These are phyloP conservation scores for Leptinotarsa defecta DNA, from an alignment of 1,140 invertebrate species.

Conservation along the genomic window DNA sequence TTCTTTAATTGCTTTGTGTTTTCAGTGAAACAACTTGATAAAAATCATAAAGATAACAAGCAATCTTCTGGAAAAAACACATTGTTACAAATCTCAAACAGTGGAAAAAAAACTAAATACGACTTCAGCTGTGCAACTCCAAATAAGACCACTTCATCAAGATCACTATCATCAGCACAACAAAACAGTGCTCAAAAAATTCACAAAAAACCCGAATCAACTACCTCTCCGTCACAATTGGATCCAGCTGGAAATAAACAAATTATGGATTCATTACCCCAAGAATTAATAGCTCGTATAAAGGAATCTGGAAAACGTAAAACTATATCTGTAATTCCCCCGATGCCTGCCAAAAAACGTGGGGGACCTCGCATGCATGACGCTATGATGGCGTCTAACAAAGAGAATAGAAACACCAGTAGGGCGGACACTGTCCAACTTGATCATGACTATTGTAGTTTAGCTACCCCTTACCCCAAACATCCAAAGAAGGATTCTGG, in stretches of 20 bases:
- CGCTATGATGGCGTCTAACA: background rate
- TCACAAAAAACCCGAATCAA: constrained; percentile 18
- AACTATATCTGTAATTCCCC: constrained; percentile 48
- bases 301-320: constrained; percentile 50
- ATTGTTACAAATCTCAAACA: background rate
- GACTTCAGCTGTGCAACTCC: background rate
- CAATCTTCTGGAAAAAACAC: background rate
- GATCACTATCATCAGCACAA: background rate
- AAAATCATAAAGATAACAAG: background rate
- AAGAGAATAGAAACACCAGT: constrained; percentile 20
- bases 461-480: constrained; percentile 29
- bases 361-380: constrained; percentile 20
- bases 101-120: background rate
- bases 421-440: constrained; percentile 37
- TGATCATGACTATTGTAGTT: constrained; percentile 52
- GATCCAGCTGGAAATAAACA: constrained; percentile 39
- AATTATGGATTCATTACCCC: constrained; percentile 44
- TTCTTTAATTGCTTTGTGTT: background rate
- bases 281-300: constrained; percentile 50
- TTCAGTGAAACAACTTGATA: background rate
- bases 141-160: background rate
- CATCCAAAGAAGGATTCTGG: constrained; percentile 47
- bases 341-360: constrained; percentile 44
- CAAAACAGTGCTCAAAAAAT: constrained; percentile 13
- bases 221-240: constrained; percentile 24